Conservation (phyloP, 2,888 invertebrate genomes). For the Nemurella pictetii region DNA sequence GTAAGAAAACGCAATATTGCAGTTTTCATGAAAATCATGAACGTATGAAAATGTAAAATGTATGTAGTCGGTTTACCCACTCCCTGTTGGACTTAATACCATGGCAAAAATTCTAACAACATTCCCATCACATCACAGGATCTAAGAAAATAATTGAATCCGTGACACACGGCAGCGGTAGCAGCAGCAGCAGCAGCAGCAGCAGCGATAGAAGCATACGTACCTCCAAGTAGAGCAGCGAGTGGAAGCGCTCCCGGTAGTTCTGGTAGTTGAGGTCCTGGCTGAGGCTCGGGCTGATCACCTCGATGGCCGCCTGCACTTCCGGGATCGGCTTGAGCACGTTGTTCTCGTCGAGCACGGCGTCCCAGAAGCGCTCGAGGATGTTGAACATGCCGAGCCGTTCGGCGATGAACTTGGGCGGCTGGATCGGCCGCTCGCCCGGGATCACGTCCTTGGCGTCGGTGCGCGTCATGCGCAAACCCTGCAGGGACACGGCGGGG, state of each 20-base stretch:
- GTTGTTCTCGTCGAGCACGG: slow-evolving; percentile 50
- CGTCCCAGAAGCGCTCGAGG: slow-evolving; percentile 53
- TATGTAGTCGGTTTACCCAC: too few relatives aligned
- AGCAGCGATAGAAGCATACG: too few relatives aligned
- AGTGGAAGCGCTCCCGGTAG: slow-evolving; percentile 72
- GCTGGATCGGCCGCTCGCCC: slow-evolving; percentile 58
- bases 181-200: too few relatives aligned
- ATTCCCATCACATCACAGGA: too few relatives aligned
- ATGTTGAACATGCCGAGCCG: slow-evolving; percentile 53
- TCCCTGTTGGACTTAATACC: too few relatives aligned
- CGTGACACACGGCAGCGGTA: too few relatives aligned
- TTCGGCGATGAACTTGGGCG: slow-evolving; percentile 64
- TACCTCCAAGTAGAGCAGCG: slow-evolving; percentile 71
- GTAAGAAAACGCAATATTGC: too few relatives aligned
- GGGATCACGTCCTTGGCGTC: slow-evolving; percentile 41
- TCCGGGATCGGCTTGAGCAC: slow-evolving; percentile 51
- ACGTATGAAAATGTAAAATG: too few relatives aligned
- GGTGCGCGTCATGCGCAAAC: neutral
- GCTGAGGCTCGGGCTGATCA: slow-evolving; percentile 58
- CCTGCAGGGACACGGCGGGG: neutral
- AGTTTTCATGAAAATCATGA: too few relatives aligned
- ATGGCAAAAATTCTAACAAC: too few relatives aligned
- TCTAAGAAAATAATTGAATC: too few relatives aligned
- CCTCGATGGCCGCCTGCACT: slow-evolving; percentile 53
- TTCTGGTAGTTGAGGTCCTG: slow-evolving; percentile 58